Evolutionary conservation across 2,888 invertebrate genomes (phyloP).

Genomic region (Beris morrisii): DNA sequence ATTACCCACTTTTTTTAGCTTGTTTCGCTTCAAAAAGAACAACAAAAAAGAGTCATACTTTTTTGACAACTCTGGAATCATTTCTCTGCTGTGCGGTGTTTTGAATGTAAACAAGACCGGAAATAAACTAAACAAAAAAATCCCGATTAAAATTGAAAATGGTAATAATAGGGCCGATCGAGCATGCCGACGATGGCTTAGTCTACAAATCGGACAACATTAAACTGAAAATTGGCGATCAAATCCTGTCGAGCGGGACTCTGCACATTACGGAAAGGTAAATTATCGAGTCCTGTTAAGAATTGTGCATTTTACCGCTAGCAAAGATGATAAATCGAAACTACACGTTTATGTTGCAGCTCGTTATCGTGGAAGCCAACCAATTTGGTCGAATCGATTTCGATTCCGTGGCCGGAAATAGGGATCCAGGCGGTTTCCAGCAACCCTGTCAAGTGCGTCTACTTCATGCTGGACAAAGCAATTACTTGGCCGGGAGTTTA

Average conservation of each 20-base stretch:
- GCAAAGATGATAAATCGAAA: not conserved
- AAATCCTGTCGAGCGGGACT: slow-evolving; percentile 49
- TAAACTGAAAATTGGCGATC: slow-evolving; percentile 50
- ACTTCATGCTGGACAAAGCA: slow-evolving; percentile 53
- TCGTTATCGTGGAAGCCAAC: slow-evolving; percentile 52
- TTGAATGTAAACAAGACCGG: too few relatives aligned
- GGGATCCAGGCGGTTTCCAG: slow-evolving; percentile 53
- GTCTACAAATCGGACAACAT: slow-evolving; percentile 50
- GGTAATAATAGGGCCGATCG: slow-evolving; percentile 44
- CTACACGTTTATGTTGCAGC: slow-evolving; percentile 42
- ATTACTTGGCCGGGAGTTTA: slow-evolving; percentile 52
- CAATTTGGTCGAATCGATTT: slow-evolving; percentile 49
- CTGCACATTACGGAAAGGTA: slow-evolving; percentile 53
- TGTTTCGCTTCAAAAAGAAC: too few relatives aligned
- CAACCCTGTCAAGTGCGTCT: slow-evolving; percentile 51
- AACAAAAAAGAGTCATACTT: too few relatives aligned
- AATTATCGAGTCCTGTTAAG: not conserved
- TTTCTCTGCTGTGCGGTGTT: too few relatives aligned
- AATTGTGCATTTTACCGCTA: not conserved
- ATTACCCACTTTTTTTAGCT: too few relatives aligned
- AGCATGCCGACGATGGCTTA: slow-evolving; percentile 46
- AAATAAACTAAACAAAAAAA: too few relatives aligned
- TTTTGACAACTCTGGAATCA: too few relatives aligned
- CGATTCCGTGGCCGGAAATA: slow-evolving; percentile 53
- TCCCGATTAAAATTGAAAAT: slow-evolving; percentile 1